These are phyloP conservation scores for Petrolisthes cinctipes DNA, from an alignment of 2,888 invertebrate species.

Conservation along the genomic window DNA sequence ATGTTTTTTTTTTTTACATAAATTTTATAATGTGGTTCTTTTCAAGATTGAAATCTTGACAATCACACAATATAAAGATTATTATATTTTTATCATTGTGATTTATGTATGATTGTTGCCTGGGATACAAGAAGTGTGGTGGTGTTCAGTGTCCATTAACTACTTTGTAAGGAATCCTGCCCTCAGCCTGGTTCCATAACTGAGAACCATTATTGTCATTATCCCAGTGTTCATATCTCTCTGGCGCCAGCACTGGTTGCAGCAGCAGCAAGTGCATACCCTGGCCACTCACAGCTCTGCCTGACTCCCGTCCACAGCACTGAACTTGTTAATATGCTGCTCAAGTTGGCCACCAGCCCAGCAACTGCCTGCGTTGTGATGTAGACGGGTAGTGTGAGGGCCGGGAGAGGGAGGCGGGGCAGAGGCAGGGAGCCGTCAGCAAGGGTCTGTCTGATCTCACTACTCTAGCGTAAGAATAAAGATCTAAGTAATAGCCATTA, in stretches of 20 bases:
- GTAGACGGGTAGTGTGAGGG: slow-evolving; percentile 45
- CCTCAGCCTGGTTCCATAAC: not conserved
- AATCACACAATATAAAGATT: slow-evolving; percentile 55
- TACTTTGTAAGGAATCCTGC: not conserved
- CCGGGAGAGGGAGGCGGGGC: slow-evolving; percentile 9
- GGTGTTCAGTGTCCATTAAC: slow-evolving; percentile 12
- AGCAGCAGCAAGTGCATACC: not conserved
- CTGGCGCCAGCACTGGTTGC: not conserved
- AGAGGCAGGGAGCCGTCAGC: slow-evolving; percentile 33
- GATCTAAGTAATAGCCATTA: slow-evolving; percentile 57
- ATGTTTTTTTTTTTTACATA: slow-evolving; percentile 23
- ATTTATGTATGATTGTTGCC: slow-evolving; percentile 54
- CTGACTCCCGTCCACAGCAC: slow-evolving; percentile 31
- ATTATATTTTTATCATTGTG: slow-evolving; percentile 58
- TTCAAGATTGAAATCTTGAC: slow-evolving; percentile 40
- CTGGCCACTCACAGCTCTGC: slow-evolving; percentile 2
- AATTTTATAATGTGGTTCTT: slow-evolving; percentile 51
- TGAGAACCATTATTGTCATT: too few species aligned
- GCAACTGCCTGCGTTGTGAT: slow-evolving; percentile 47
- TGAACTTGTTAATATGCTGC: slow-evolving; percentile 30
- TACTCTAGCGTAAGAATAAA: slow-evolving; percentile 58
- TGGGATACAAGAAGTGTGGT: slow-evolving; percentile 38
- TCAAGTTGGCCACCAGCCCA: slow-evolving; percentile 46
- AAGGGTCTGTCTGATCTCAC: slow-evolving; percentile 56
- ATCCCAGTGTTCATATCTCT: slow-evolving; percentile 19